A percentile compares a stretch with the other conserved stretches of the same genome.
These are phyloP conservation scores for Myathropa florea DNA, from an alignment of 2,888 invertebrate genomes.

Conservation along the genomic window DNA sequence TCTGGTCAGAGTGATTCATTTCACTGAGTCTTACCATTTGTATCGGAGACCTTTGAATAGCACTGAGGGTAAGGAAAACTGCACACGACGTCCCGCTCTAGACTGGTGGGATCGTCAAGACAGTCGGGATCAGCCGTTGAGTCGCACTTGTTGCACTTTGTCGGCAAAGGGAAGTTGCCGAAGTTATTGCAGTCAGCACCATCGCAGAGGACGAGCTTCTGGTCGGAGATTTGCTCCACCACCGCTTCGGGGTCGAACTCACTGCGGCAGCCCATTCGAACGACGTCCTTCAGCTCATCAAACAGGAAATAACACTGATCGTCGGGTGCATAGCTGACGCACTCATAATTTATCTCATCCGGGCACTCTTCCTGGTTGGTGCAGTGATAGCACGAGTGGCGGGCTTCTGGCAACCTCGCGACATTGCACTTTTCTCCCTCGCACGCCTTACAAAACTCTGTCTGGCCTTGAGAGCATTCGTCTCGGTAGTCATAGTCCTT, in stretches of 20 bases:
- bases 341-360: slow-evolving; percentile 18
- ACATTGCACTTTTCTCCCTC: slow-evolving; percentile 59
- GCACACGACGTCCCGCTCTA: slow-evolving; percentile 39
- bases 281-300: slow-evolving; percentile 25
- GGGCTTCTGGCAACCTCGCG: slow-evolving; percentile 31
- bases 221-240: slow-evolving; percentile 59
- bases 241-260: slow-evolving; percentile 36
- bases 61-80: slow-evolving; percentile 71
- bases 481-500: slow-evolving; percentile 55
- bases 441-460: slow-evolving; percentile 55
- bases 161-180: slow-evolving; percentile 55
- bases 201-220: slow-evolving; percentile 67
- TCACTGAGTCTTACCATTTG: not conserved
- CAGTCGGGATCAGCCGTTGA: slow-evolving; percentile 65
- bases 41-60: slow-evolving; percentile 65
- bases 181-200: slow-evolving; percentile 71
- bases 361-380: slow-evolving; percentile 56
- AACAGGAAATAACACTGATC: slow-evolving; percentile 72
- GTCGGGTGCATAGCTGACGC: slow-evolving; percentile 16
- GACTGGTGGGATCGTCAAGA: slow-evolving; percentile 51
- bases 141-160: slow-evolving; percentile 68
- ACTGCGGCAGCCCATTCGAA: slow-evolving; percentile 72
- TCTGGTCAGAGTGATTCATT: not conserved
- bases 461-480: slow-evolving; percentile 39
- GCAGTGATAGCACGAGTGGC: slow-evolving; percentile 60